These are phyloP conservation scores for Euwallacea fornicatus DNA, from an alignment of 1,140 invertebrate genomes.

Conservation along the genomic window DNA sequence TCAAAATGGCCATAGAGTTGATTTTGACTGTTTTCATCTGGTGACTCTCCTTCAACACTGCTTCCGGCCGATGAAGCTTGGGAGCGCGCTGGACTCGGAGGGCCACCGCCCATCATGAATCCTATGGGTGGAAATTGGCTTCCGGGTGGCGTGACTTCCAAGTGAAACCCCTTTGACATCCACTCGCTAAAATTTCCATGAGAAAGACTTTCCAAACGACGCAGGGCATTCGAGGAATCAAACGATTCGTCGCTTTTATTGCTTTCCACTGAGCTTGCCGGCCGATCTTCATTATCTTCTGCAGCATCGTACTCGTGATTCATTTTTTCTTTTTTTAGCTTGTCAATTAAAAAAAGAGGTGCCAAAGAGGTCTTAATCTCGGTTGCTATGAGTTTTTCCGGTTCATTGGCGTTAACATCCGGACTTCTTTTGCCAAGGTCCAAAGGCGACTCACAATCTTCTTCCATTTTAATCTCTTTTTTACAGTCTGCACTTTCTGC, in stretches of 20 bases:
- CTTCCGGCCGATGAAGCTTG: conserved; percentile 59
- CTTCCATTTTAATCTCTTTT: conserved; percentile 26
- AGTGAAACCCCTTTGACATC: conserved; percentile 50
- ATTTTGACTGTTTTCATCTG: conserved; percentile 60
- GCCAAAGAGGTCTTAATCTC: conserved; percentile 53
- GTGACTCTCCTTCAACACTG: conserved; percentile 61
- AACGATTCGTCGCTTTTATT: conserved; percentile 64
- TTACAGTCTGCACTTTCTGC: conserved; percentile 27
- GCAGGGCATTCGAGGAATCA: conserved; percentile 71
- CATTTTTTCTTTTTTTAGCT: conserved; percentile 50
- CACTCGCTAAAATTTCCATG: conserved; percentile 71
- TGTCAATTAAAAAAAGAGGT: conserved; percentile 51
- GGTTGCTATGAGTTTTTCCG: conserved; percentile 42
- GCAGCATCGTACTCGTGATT: conserved; percentile 46
- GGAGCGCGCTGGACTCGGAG: conserved; percentile 60
- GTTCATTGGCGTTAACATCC: conserved; percentile 52
- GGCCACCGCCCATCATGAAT: conserved; percentile 54
- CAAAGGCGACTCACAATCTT: conserved; percentile 44
- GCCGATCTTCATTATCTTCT: conserved; percentile 54
- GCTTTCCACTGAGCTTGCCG: conserved; percentile 60
- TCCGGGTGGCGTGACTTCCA: conserved; percentile 46
- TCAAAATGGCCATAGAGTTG: conserved; percentile 71
- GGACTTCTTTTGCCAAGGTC: conserved; percentile 49
- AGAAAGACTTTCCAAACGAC: conserved; percentile 78
- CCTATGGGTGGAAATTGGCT: conserved; percentile 52